These are phyloP conservation scores for Cephus cinctus DNA, from an alignment of 1,140 invertebrate species.

Conservation along the genomic window DNA sequence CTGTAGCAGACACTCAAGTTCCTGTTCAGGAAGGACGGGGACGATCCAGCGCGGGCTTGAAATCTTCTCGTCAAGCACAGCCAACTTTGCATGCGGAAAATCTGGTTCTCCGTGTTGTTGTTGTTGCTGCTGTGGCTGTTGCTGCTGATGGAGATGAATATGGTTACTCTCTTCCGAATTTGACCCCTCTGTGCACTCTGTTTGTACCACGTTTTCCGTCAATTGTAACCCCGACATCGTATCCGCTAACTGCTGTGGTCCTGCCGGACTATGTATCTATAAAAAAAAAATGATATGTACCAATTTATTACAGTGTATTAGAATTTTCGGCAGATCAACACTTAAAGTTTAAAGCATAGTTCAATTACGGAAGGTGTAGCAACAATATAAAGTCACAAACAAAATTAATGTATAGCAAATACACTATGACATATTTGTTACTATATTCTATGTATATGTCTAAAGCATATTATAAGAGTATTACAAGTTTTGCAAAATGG, in stretches of 20 bases:
- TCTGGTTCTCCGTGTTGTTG: constrained; percentile 61
- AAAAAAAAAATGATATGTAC: too few species aligned
- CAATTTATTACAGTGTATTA: too few species aligned
- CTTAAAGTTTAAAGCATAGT: too few species aligned
- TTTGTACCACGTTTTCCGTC: constrained; percentile 45
- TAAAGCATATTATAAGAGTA: too few species aligned
- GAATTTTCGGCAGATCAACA: too few species aligned
- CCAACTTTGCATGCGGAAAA: constrained; percentile 86
- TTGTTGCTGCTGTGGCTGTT: constrained; percentile 43
- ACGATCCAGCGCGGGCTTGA: constrained; percentile 94
- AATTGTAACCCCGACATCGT: constrained; percentile 51
- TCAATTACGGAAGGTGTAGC: too few species aligned
- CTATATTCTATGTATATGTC: too few species aligned
- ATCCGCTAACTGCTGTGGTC: constrained; percentile 51
- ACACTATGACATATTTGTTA: too few species aligned
- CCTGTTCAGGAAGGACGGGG: constrained; percentile 93
- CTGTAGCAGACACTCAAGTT: constrained; percentile 88
- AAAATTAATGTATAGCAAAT: too few species aligned
- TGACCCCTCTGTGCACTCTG: constrained; percentile 40
- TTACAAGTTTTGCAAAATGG: too few species aligned
- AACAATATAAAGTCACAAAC: too few species aligned
- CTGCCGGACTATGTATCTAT: constrained; percentile 54
- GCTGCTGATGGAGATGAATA: too few species aligned
- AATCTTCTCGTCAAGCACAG: constrained; percentile 92
- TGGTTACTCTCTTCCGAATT: constrained; percentile 49